Conservation (phyloP, 37 sponge, comb jelly and placozoan genomes). For the Tethya wilhelma region DNA sequence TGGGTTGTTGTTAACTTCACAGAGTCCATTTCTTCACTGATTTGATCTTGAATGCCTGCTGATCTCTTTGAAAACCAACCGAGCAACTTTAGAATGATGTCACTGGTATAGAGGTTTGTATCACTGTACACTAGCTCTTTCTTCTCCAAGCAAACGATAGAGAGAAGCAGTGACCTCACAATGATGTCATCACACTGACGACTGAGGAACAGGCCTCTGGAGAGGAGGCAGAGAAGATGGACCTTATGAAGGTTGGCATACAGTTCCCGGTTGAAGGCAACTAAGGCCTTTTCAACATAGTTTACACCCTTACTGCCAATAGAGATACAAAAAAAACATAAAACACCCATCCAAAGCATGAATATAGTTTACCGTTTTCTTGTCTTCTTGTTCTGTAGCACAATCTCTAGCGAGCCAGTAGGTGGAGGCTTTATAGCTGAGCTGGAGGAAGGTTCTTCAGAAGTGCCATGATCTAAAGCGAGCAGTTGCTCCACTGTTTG, state of each 20-base stretch:
- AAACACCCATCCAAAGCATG: no score
- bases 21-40: background rate
- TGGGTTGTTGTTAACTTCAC: conserved; percentile 3
- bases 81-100: background rate
- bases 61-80: conserved; percentile 32
- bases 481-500: background rate
- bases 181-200: conserved; percentile 35
- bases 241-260: conserved; percentile 48
- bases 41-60: background rate
- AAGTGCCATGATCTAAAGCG: background rate
- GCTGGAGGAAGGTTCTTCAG: background rate
- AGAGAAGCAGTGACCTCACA: conserved; percentile 38
- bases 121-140: background rate
- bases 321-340: conserved; percentile 22
- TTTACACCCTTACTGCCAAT: no score
- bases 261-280: conserved; percentile 20
- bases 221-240: conserved; percentile 58
- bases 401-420: conserved; percentile 10
- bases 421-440: background rate
- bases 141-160: conserved; percentile 11
- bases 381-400: background rate
- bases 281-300: conserved; percentile 52
- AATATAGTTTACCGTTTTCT: conserved; percentile 10
- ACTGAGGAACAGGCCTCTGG: conserved; percentile 40
- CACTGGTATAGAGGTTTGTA: conserved; percentile 1